Evolutionary conservation across 2,113 vertebrate genomes (phyloP), one percentile per base, ranked within the genome.

Genomic region (Monarcha castaneiventris): DNA sequence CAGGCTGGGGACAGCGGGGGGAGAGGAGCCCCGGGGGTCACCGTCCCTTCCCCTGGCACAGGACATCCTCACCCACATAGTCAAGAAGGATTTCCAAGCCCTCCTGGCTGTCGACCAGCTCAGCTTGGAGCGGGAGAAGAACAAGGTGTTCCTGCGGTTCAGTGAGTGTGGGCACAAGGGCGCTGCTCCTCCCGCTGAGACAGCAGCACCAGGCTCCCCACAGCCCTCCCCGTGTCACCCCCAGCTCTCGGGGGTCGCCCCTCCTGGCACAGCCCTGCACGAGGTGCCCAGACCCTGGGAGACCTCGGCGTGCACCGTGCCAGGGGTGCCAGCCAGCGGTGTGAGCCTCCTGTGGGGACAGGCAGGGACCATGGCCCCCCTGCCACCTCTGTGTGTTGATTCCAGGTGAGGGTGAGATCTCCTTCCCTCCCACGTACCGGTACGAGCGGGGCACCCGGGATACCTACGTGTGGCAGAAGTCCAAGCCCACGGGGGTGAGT

Each of bases 21-120:
- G 19, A 43, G 26, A 46, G 54, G 21, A 33, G 25, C 19, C 48
- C 9, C 0, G 2, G 30, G 11, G 13, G 26, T 96, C 73, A 88
- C 19, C 0, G 0, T 2, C 16, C 30, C 63, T 64, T 39, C 48
- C 21, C 25, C 56, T 18, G 23, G 41, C 7, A 3, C 97, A 99
- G 99, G 98, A 99, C 78, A 98, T 99, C 96, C 93, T 99, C 69
- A 97, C 97, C 76, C 98, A 98, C 16, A 56, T 99, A 6, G 98
- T 97, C 37, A 99, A 98, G 91, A 98, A 98, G 56, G 98, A 99
- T 54, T 99, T 99, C 85, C 98, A 98, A 33, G 95, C 98, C 55
- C 98, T 99, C n/a, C 97, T 99, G 97, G 98, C 98, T 87, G 98
- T 98, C 0, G 99, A 99, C 96, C 99, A 99, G 96, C 98, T 99